Evolutionary conservation across 2,888 invertebrate species (phyloP), one percentile per base, ranked within the genome.

Genomic region (Latrodectus hesperus): DNA sequence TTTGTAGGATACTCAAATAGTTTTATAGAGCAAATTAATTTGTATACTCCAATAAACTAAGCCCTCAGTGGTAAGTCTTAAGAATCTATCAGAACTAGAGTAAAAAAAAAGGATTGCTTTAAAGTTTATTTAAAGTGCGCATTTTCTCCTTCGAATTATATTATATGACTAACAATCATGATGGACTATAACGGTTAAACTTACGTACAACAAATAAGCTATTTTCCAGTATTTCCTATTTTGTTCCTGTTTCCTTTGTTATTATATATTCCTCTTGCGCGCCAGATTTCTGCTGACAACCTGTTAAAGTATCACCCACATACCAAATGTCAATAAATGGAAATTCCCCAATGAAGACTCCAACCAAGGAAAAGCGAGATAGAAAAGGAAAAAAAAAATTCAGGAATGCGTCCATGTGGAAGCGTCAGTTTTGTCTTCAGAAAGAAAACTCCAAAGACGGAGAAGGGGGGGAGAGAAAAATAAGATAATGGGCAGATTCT

Each of bases 401-500:
- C 78, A 55, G 55, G 51, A 55, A 55, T 81, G 72, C 77, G 73
- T 67, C 77, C 86, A 82, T 55, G 80, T 87, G 86, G 81, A 88
- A 88, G 82, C 82, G 73, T 83, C 87, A 88, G 87, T 82, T 82
- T 88, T 88, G 82, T 82, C 75, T 60, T 82, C 87, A 74, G 70
- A 55, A 81, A 87, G 77, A 82, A 87, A 80, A 77, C 51, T 77
- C 49, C 65, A 26, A 51, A 49, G 70, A 76, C 49, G 53, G 38
- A 38, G 74, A 38, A 67, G 68, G 68, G 68, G 80, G n/a, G 86
- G 70, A 26, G 55, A 6, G 55, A 9, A 75, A 52, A 53, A 64
- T 75, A 83, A 87, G 86, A 87, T 87, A 81, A 87, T 81, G 86
- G 86, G 68, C 22, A 60, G 70, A 38, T 38, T 38, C 38, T 38